Conservation (phyloP, 2,113 vertebrate species). For the Furnarius figulus region DNA sequence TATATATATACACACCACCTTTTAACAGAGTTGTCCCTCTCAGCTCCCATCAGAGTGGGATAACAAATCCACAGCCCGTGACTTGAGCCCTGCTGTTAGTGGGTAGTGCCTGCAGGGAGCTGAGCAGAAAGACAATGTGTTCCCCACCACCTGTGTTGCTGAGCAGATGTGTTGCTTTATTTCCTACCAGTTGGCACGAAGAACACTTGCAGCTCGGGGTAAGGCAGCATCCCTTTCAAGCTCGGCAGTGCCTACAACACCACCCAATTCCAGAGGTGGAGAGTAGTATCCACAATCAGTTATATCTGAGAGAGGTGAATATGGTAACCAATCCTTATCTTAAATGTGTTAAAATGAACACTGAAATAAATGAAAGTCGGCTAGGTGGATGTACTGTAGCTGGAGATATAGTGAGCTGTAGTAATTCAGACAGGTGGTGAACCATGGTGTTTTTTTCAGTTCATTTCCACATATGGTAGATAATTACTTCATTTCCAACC, state of each 20-base stretch:
- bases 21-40: neutral
- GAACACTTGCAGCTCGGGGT: neutral
- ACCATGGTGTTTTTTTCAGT: constrained; percentile 1
- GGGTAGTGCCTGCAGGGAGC: neutral
- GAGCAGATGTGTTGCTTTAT: constrained; percentile 8
- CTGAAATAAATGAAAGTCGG: neutral
- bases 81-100: neutral
- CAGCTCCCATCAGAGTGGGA: neutral
- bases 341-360: neutral
- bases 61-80: neutral
- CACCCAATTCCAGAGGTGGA: neutral
- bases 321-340: neutral
- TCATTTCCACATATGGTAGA: neutral
- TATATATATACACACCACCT: neutral
- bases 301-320: neutral
- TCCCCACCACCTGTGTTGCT: neutral
- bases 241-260: neutral
- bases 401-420: neutral
- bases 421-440: constrained; percentile 8
- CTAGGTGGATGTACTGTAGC: neutral
- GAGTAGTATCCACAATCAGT: neutral
- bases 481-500: constrained; percentile 40
- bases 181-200: neutral
- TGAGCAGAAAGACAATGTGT: fast-evolving
- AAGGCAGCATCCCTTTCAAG: neutral